Percentiles rank a stretch among this genome's conserved stretches.
phyloP scores from a whole-genome alignment of 2,113 vertebrate species.

The Pachycephala philippinensis region DNA sequence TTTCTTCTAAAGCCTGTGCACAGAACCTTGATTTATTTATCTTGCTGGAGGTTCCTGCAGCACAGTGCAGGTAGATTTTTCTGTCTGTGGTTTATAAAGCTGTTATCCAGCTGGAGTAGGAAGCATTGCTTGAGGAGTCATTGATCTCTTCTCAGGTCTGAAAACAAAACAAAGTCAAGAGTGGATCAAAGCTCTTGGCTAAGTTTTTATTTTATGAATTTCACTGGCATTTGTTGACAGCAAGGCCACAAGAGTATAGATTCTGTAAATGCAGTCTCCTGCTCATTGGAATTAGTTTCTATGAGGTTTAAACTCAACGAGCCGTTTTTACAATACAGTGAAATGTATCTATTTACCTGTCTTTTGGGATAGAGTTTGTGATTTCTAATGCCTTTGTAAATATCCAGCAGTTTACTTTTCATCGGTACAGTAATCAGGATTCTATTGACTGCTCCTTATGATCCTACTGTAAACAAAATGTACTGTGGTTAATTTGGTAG shows the following conservation, averaged over 20 bases:
- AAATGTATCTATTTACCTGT: neutral
- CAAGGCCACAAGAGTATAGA: neutral
- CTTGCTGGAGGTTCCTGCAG: neutral
- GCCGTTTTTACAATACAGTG: neutral
- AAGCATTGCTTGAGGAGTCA: neutral
- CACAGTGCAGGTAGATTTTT: neutral
- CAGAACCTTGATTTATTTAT: neutral
- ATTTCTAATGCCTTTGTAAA: neutral
- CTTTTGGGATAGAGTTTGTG: neutral
- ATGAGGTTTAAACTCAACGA: neutral
- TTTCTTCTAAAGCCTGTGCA: neutral
- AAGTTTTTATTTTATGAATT: neutral
- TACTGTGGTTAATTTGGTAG: neutral
- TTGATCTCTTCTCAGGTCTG: neutral
- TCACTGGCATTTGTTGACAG: neutral
- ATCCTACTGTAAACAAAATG: conserved; percentile 1
- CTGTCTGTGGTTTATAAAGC: neutral
- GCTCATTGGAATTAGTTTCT: neutral
- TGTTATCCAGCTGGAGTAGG: neutral
- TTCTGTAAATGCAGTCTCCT: neutral
- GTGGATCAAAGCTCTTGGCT: neutral
- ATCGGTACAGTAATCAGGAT: neutral
- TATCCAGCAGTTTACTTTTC: neutral
- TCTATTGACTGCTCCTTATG: neutral
- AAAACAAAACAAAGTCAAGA: neutral